Evolutionary conservation across 2,888 invertebrate species (phyloP), one percentile per base, ranked within the genome.

Genomic region (Drosophila peninsularis): DNA sequence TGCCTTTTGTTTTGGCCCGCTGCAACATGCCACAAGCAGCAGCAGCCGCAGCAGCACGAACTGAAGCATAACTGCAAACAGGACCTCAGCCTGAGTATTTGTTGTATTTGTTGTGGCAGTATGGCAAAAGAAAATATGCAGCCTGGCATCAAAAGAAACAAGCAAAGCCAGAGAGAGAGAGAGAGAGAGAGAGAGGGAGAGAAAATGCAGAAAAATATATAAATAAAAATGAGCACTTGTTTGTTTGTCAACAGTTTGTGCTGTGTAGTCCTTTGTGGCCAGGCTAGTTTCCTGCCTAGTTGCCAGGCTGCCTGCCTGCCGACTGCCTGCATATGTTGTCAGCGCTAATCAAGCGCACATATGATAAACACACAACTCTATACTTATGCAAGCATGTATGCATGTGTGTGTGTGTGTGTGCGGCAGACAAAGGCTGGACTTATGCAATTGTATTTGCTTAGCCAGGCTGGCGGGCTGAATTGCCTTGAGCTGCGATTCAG

Each of bases 331-430:
- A 85, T 88, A 78, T 89, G 73, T 88, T 89, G 89, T 87, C 90
- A 89, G 79, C 89, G 89, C 87, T 89, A 85, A 85, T 90, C 89
- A 85, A 90, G 90, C 90, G 90, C 84, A 88, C 86, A 84, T 79
- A 89, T 89, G 88, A 85, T 89, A 89, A 84, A 79, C 81, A 86
- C 65, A 80, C 89, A 86, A 24, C 58, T 71, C 55, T 39, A 57
- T 44, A 63, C 47, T 49, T 63, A 50, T 14, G 24, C 36, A 45
- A 13, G 36, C 44, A 56, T n/a, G 27, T 24, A 24, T 24, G 13
- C 19, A 19, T 41, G 10, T 41, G 32, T 32, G 7, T 19, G 11
- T 34, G 3, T 34, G 17, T 7, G 3, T 49, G 27, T 42, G 47
- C 19, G 21, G 41, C 1, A 63, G 64, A 79, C 78, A 77, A 58